Conservation (phyloP, 2,113 vertebrate species). For the Hippocampus abdominalis region DNA sequence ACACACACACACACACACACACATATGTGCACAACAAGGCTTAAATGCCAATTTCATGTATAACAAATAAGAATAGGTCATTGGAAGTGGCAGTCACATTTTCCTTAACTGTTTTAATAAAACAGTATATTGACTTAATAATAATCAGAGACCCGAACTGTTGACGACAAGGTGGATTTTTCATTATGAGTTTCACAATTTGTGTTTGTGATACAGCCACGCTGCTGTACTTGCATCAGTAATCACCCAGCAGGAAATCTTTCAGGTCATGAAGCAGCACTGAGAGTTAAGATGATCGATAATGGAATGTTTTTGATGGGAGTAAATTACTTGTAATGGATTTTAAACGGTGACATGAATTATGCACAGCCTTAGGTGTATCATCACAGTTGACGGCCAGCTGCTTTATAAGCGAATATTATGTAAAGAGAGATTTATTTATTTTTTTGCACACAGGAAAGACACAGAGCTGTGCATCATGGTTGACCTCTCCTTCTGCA, state of each 20-base stretch:
- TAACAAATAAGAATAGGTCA: no score
- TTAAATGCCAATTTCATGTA: no score
- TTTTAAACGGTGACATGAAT: slow-evolving; percentile 74
- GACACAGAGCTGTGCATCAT: slow-evolving; percentile 18
- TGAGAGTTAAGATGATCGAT: slow-evolving; percentile 75
- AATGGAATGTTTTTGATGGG: slow-evolving; percentile 69
- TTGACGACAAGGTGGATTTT: slow-evolving; percentile 36
- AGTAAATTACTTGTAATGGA: slow-evolving; percentile 69
- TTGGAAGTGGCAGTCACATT: no score
- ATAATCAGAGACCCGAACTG: slow-evolving; percentile 9
- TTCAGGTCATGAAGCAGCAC: slow-evolving; percentile 69
- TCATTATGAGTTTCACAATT: slow-evolving; percentile 50
- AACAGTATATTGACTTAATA: neutral
- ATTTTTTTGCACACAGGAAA: slow-evolving; percentile 14
- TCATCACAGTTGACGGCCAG: slow-evolving; percentile 59
- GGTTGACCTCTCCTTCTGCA: slow-evolving; percentile 43
- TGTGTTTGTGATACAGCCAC: slow-evolving; percentile 28
- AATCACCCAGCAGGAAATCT: slow-evolving; percentile 71
- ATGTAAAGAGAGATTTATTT: slow-evolving; percentile 35
- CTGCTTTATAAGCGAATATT: slow-evolving; percentile 63
- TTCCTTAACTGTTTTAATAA: no score
- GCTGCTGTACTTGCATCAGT: slow-evolving; percentile 45
- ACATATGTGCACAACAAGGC: no score
- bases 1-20: no score
- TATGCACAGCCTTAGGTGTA: slow-evolving; percentile 64